A percentile compares a stretch with the other conserved stretches of the same genome.
phyloP scores from a whole-genome alignment of 2,888 invertebrate genomes.

The Synanthedon myopaeformis region DNA sequence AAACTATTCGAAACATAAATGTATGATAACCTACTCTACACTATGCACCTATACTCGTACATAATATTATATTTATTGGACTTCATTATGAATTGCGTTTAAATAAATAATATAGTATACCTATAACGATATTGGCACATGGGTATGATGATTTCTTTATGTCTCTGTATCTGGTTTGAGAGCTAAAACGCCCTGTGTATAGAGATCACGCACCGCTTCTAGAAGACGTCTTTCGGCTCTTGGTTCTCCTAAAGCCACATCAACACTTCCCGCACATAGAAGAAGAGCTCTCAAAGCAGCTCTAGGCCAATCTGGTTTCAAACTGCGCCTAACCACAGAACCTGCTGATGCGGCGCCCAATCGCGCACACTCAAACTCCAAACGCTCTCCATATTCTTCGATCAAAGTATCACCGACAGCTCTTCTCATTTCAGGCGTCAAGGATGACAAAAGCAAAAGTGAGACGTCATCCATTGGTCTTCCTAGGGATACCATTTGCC shows the following conservation, averaged over 20 bases:
- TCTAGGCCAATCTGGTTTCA: slow-evolving; percentile 72
- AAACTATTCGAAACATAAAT: slow-evolving; percentile 16
- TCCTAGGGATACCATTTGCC: slow-evolving; percentile 87
- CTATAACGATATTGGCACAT: slow-evolving; percentile 35
- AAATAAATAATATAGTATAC: slow-evolving; percentile 3
- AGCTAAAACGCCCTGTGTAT: slow-evolving; percentile 76
- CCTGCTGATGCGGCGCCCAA: slow-evolving; percentile 72
- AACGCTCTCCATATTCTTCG: slow-evolving; percentile 76
- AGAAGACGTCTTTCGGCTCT: slow-evolving; percentile 80
- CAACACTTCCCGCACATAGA: slow-evolving; percentile 84
- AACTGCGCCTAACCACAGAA: slow-evolving; percentile 58
- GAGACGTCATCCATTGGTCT: slow-evolving; percentile 84
- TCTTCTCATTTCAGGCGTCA: slow-evolving; percentile 78
- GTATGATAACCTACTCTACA: too few relatives aligned
- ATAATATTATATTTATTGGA: slow-evolving; percentile 26
- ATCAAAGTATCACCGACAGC: slow-evolving; percentile 73
- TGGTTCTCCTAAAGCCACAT: slow-evolving; percentile 82
- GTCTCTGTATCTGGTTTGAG: slow-evolving; percentile 53
- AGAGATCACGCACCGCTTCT: slow-evolving; percentile 79
- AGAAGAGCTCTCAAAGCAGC: slow-evolving; percentile 82
- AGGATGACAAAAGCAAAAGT: slow-evolving; percentile 77
- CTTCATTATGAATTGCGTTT: slow-evolving; percentile 11
- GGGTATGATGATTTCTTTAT: not conserved
- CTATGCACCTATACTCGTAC: slow-evolving; percentile 10
- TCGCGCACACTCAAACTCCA: slow-evolving; percentile 71